Percentiles rank a stretch among this genome's conserved stretches.
phyloP scores from a whole-genome alignment of 2,888 invertebrate species.

The Rhopalosiphum nymphaeae region DNA sequence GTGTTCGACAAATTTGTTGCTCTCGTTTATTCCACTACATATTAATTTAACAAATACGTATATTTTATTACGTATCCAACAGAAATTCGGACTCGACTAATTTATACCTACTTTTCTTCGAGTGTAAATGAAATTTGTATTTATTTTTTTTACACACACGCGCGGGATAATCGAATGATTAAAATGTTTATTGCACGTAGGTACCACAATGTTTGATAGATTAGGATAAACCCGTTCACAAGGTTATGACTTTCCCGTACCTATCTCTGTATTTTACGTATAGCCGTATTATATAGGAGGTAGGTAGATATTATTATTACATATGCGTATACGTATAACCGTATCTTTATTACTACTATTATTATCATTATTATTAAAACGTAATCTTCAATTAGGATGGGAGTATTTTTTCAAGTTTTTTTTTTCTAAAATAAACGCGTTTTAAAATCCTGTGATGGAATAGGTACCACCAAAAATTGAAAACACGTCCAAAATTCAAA shows the following conservation, averaged over 20 bases:
- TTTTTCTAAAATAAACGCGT: constrained; percentile 1
- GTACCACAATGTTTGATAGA: constrained; percentile 45
- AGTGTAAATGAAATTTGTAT: background rate
- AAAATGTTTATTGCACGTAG: constrained; percentile 51
- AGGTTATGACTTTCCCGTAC: constrained; percentile 55
- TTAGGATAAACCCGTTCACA: constrained; percentile 60
- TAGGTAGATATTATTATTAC: background rate
- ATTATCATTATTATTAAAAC: constrained; percentile 47
- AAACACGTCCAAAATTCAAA: constrained; percentile 22
- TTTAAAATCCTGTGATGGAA: constrained; percentile 32
- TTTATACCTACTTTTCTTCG: background rate
- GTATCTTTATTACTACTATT: constrained; percentile 40
- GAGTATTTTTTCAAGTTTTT: background rate
- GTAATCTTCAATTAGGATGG: constrained; percentile 46
- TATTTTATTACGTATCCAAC: background rate
- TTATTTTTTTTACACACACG: background rate
- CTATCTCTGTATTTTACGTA: background rate
- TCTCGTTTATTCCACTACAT: background rate
- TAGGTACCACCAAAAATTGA: background rate
- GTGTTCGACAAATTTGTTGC: background rate
- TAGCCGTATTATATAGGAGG: background rate
- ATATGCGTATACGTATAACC: constrained; percentile 10
- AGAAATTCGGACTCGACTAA: background rate
- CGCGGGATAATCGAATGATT: constrained; percentile 1
- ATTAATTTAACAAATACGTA: background rate